Base-by-base conservation (phyloP, 2,797 vertebrate species). In the Acridotheres tristis region DNA sequence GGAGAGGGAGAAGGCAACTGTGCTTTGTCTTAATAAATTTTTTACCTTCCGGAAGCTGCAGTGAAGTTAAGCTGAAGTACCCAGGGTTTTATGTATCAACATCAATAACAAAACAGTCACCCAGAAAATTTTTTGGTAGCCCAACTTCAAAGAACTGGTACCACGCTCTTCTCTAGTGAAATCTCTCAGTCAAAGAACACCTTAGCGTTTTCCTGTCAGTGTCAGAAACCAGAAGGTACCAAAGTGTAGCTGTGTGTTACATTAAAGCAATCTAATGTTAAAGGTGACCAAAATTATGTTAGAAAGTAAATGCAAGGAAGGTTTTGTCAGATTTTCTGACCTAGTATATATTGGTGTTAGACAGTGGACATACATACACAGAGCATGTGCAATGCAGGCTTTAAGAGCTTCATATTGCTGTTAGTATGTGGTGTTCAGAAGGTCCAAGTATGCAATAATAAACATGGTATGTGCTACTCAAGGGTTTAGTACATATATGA, bases 311-410 rank as follows among this genome's bases (percentile, higher is more conserved):
- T 62, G 54, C 38, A 66, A 8, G 55, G 43, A 55, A 43, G 20
- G 10, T 75, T 88, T 80, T 85, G 13, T 36, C 38, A 75, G 57
- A 15, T 14, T 59, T 23, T 77, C 51, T 85, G 51, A 32, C 34
- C 12, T 17, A 19, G 32, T 15, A 9, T 53, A 30, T 53, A 16
- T 40, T 23, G 65, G 16, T 67, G 32, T 85, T 89, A 36, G 23
- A 78, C n/a, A 38, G 47, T 18, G 32, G 47, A 36, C 8, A 2
- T 5, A 5, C 0, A 0, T 53, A 40, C 82, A 62, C 0, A 3
- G 10, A 66, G 12, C 16, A 34, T 2, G 6, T 63, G 48, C 45
- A 32, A 1, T 42, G 32, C 36, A 73, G 14, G 32, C 34, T 83
- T 34, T 48, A 25, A 59, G 29, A 80, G 45, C 38, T 67, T 71